These are phyloP conservation scores for Drosophila sturtevanti DNA, from an alignment of 1,140 invertebrate species.

Conservation along the genomic window DNA sequence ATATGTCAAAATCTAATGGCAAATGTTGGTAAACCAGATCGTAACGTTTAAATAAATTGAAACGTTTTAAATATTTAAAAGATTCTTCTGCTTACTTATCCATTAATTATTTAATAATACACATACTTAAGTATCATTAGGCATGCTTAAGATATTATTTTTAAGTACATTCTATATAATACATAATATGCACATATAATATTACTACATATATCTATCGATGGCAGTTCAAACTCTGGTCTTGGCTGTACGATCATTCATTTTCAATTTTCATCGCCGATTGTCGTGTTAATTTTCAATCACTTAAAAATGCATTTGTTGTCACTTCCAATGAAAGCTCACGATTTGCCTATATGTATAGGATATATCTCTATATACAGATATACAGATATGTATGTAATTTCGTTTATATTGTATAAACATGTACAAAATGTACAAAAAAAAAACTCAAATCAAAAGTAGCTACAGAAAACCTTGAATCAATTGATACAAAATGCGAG, in stretches of 20 bases:
- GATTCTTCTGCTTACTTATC: no score
- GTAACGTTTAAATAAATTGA: no score
- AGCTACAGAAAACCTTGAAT: slow-evolving; percentile 74
- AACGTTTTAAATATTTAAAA: no score
- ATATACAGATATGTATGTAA: slow-evolving; percentile 22
- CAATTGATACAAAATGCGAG: slow-evolving; percentile 73
- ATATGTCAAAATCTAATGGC: no score
- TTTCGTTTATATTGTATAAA: slow-evolving; percentile 33
- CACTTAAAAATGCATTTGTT: slow-evolving; percentile 75
- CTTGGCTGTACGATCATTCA: slow-evolving; percentile 34
- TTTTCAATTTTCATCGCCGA: slow-evolving; percentile 52
- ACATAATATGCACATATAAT: background rate
- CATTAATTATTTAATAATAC: no score
- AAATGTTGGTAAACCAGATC: no score
- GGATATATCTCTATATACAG: slow-evolving; percentile 8
- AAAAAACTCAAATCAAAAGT: slow-evolving; percentile 63
- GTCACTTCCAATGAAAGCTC: slow-evolving; percentile 71
- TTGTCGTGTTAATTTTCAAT: slow-evolving; percentile 72
- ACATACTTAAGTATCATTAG: background rate
- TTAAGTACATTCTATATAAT: background rate
- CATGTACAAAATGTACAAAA: slow-evolving; percentile 34
- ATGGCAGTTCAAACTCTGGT: slow-evolving; percentile 49
- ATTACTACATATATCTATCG: slow-evolving; percentile 30
- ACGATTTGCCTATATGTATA: slow-evolving; percentile 48
- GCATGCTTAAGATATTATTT: no score